These are phyloP conservation scores for Pseudomyrmex pallidus DNA, from an alignment of 1,140 invertebrate species.

Conservation along the genomic window DNA sequence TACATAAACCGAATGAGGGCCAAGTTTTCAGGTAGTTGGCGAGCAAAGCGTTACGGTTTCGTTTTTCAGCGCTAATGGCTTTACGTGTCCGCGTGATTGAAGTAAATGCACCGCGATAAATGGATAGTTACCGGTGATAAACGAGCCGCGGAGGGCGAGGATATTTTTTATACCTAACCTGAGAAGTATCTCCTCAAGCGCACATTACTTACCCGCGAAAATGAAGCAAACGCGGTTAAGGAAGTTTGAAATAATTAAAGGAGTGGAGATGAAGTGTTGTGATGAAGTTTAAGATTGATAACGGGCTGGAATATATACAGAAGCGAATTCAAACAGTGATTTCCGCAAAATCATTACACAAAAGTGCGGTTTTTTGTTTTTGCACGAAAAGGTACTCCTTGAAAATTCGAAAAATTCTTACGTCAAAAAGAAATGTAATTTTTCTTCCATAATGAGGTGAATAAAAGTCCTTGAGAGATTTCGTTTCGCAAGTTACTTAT, in stretches of 20 bases:
- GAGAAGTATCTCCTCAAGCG: slow-evolving; percentile 39
- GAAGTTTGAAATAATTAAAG: slow-evolving; percentile 58
- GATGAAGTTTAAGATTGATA: slow-evolving; percentile 57
- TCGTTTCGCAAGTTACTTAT: slow-evolving; percentile 61
- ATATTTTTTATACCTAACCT: slow-evolving; percentile 51
- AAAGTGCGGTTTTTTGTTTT: no score
- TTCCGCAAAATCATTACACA: not conserved
- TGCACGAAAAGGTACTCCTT: no score
- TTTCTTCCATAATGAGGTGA: not conserved
- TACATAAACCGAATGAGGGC: slow-evolving; percentile 42
- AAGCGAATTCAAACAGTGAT: slow-evolving; percentile 42
- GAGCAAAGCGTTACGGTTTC: slow-evolving; percentile 35
- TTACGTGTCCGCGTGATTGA: slow-evolving; percentile 60
- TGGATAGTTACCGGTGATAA: slow-evolving; percentile 61
- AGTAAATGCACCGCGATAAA: slow-evolving; percentile 62
- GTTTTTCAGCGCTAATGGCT: slow-evolving; percentile 58
- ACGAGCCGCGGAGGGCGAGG: slow-evolving; percentile 54
- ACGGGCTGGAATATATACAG: not conserved
- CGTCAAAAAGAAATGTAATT: not conserved
- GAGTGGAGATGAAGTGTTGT: slow-evolving; percentile 52
- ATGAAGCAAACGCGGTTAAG: slow-evolving; percentile 46
- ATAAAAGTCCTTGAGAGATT: not conserved
- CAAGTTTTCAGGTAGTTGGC: slow-evolving; percentile 43
- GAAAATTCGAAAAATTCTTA: not conserved
- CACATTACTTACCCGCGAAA: slow-evolving; percentile 54